Evolutionary conservation across 2,797 vertebrate species (phyloP), one percentile per base, ranked within the genome.

Genomic region (Phoxinus dragarum): DNA sequence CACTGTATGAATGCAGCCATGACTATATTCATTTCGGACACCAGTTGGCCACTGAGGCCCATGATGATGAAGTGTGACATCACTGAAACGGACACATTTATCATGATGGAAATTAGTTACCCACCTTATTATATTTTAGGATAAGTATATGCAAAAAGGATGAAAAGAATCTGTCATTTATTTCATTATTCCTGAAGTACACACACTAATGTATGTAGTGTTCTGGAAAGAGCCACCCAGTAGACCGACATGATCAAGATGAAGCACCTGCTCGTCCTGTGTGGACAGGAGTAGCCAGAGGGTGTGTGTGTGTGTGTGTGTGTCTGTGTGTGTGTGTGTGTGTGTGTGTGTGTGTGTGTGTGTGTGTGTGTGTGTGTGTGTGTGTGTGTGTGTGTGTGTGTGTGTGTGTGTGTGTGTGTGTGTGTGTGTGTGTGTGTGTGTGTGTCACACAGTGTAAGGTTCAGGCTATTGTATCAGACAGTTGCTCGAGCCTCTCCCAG

Each of bases 261-360:
- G 82, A 88, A 88, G 40, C 21, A 82, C 68, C 59, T 68, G 56
- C 56, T 66, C 68, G 61, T 75, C 56, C 86, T 44, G 47, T 76
- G 87, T 89, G 90, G 79, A 81, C 88, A 85, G 76, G 68, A 84
- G 66, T 82, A 78, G 88, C 86, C 87, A 87, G 64, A 80, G 76
- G 75, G 21, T 86, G 44, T 64, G 44, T 88, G 5, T 21, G 21
- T 86, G 49, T 21, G 21, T 84, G 44, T 56, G 21, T 86, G 44
- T 64, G 44, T 88, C 1, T 21, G 21, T 86, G 52, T 54, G 21
- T 86, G 44, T 52, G 71, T 88, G 82, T 86, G 88, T 85, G 87
- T 86, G 86, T 85, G 49, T 21, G 21, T 84, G 44, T 27, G 21
- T 86, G 44, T 64, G 44, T 88, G 5, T 21, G 21, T 86, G 52